Conservation (phyloP, 2,888 invertebrate genomes). For the Yponomeuta malinellus region DNA sequence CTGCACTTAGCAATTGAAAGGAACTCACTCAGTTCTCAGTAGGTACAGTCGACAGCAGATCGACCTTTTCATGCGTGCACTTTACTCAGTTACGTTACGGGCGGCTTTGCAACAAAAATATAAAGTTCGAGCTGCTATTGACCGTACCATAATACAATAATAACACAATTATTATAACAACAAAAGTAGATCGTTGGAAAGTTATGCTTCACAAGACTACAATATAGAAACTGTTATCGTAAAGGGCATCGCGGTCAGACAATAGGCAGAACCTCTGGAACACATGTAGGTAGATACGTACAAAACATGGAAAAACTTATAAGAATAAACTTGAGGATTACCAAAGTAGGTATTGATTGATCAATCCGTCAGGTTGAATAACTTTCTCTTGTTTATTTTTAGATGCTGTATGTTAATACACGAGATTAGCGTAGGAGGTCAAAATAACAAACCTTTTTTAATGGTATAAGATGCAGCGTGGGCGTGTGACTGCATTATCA, state of each 20-base stretch:
- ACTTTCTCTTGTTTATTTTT: slow-evolving; percentile 13
- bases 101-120: no score
- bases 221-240: neutral
- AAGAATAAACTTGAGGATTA: neutral
- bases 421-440: slow-evolving; percentile 10
- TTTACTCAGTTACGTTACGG: no score
- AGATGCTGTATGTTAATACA: neutral
- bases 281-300: no score
- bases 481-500: neutral
- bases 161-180: neutral
- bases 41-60: no score
- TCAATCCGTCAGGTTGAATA: neutral
- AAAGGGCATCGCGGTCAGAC: neutral
- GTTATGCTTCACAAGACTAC: neutral
- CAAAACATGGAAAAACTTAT: neutral
- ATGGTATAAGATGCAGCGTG: neutral
- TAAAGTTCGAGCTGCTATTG: neutral
- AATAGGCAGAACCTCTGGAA: no score
- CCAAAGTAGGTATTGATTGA: neutral
- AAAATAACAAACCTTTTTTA: slow-evolving; percentile 6
- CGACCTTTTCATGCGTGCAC: no score
- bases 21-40: neutral
- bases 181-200: neutral
- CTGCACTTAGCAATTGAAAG: neutral
- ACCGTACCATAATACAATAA: neutral